Conservation (phyloP, 1,140 invertebrate species). For the Pseudomyrmex pallidus region DNA sequence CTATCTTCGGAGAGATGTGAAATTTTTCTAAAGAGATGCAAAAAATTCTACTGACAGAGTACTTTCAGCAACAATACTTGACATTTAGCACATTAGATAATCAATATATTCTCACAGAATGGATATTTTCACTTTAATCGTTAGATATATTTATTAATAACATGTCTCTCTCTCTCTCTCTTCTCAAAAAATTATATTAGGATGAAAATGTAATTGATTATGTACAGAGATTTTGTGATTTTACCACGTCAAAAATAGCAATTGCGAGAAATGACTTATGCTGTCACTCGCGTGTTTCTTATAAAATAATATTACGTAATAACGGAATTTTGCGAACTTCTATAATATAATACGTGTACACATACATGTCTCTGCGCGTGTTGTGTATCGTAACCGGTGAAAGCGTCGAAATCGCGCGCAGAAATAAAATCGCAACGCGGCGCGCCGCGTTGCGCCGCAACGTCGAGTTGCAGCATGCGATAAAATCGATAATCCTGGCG, state of each 20-base stretch:
- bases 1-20: constrained; percentile 4
- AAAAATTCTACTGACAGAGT: neutral
- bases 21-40: neutral
- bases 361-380: neutral
- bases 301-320: constrained; percentile 42
- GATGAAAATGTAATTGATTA: neutral
- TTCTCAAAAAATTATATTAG: neutral
- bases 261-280: neutral
- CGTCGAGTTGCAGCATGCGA: constrained; percentile 44
- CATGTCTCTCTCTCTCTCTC: no score
- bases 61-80: constrained; percentile 7
- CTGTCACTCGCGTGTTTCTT: neutral
- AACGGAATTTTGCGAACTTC: neutral
- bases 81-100: constrained; percentile 12
- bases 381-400: constrained; percentile 52
- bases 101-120: constrained; percentile 25
- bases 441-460: neutral
- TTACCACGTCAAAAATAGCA: neutral
- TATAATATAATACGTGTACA: neutral
- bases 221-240: neutral
- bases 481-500: constrained; percentile 66
- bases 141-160: neutral
- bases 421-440: constrained; percentile 60
- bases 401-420: constrained; percentile 55
- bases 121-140: neutral